A percentile compares a stretch with the other conserved stretches of the same genome.
These are phyloP conservation scores for Pterocles gutturalis DNA, from an alignment of 2,113 vertebrate genomes.

Conservation along the genomic window DNA sequence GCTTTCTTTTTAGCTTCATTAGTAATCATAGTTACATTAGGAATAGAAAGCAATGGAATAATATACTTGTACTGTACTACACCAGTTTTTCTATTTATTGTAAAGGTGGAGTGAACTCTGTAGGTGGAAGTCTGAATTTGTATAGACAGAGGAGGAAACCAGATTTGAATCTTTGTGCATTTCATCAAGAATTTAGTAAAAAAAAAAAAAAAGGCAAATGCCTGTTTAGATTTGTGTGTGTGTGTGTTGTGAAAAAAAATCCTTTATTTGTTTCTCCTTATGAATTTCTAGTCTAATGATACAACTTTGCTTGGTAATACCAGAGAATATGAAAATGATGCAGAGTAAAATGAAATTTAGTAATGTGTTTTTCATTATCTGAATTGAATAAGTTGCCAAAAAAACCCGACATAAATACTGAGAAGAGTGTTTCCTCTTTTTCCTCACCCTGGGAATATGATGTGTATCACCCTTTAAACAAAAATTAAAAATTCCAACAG, in stretches of 20 bases:
- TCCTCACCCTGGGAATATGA: background rate
- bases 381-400: background rate
- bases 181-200: background rate
- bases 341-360: background rate
- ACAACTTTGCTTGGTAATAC: background rate
- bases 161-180: background rate
- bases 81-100: background rate
- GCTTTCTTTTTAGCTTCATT: conserved; percentile 40
- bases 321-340: background rate
- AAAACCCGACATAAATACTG: background rate
- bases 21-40: conserved; percentile 61
- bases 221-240: background rate
- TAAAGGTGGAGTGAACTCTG: background rate
- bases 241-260: background rate
- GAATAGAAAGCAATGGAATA: background rate
- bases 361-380: background rate
- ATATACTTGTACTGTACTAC: background rate
- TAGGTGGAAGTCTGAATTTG: background rate
- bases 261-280: background rate
- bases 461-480: background rate
- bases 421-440: background rate
- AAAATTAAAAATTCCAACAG: background rate
- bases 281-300: background rate
- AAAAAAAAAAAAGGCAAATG: background rate
- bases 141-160: background rate